Percentiles rank a stretch among this genome's conserved stretches.
Conservation (phyloP, 2,888 invertebrate species). For the Heteromyza rotundicornis region DNA sequence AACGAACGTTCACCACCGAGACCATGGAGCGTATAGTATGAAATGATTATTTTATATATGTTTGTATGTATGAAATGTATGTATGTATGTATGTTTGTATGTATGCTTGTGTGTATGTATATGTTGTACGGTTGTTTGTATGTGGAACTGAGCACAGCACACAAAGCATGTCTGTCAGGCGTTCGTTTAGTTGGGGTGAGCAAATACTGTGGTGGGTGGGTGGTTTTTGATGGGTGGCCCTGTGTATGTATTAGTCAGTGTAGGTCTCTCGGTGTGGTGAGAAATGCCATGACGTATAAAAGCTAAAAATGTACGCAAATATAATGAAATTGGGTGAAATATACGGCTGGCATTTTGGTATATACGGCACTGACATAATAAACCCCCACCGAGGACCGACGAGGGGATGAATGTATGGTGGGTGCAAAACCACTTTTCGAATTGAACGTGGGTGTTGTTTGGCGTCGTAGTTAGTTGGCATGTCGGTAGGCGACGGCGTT, state of each 20-base stretch:
- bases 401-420: not conserved
- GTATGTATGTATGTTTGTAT: not conserved
- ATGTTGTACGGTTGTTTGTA: not conserved
- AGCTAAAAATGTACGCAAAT: conserved; percentile 55
- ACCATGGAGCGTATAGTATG: not conserved
- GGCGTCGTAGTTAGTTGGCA: not conserved
- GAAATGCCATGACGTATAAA: conserved; percentile 55
- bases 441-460: conserved; percentile 45
- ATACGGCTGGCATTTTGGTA: conserved; percentile 35
- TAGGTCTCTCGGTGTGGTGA: conserved; percentile 42
- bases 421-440: conserved; percentile 47
- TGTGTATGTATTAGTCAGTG: conserved; percentile 12
- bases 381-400: conserved; percentile 30
- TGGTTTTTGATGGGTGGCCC: conserved; percentile 24
- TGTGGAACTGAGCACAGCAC: too few species aligned
- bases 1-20: not conserved
- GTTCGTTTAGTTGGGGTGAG: not conserved
- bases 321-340: conserved; percentile 57
- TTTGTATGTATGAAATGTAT: conserved; percentile 1
- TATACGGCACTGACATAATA: conserved; percentile 49
- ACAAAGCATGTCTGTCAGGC: not conserved
- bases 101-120: not conserved
- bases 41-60: conserved; percentile 9
- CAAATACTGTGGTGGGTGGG: conserved; percentile 17
- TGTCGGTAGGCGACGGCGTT: not conserved